These are phyloP conservation scores for Lasioglossum albipes DNA, from an alignment of 1,140 invertebrate genomes.

Conservation along the genomic window DNA sequence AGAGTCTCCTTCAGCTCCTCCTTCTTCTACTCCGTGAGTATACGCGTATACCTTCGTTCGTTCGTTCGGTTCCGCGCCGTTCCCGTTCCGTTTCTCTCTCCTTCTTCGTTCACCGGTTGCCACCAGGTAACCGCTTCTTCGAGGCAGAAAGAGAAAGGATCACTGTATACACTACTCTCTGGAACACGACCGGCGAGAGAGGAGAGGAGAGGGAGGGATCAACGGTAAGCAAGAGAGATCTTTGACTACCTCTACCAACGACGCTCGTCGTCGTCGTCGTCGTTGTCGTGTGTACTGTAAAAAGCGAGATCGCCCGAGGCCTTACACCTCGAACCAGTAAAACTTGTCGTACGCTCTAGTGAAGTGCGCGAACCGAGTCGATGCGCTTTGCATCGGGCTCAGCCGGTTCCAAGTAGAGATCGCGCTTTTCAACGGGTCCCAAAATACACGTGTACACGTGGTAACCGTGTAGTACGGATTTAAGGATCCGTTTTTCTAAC, in stretches of 20 bases:
- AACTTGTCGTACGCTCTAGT: conserved; percentile 75
- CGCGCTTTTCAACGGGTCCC: too few relatives aligned
- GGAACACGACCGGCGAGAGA: too few relatives aligned
- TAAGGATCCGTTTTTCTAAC: too few relatives aligned
- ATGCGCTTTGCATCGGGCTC: not conserved
- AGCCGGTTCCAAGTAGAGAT: too few relatives aligned
- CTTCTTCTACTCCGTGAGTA: conserved; percentile 60
- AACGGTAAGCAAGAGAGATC: conserved; percentile 65
- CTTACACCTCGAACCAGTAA: conserved; percentile 79
- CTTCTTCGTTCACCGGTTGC: conserved; percentile 44
- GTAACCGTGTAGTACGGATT: too few relatives aligned
- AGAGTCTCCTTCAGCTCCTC: conserved; percentile 60
- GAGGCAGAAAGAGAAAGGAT: conserved; percentile 57
- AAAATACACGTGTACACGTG: too few relatives aligned
- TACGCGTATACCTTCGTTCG: conserved; percentile 28
- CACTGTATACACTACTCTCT: not conserved
- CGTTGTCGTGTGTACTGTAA: conserved; percentile 68
- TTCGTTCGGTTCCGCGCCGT: conserved; percentile 65
- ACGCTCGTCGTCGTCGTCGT: not conserved
- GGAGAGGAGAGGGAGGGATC: conserved; percentile 32
- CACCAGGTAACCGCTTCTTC: conserved; percentile 50
- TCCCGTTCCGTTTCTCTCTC: conserved; percentile 63
- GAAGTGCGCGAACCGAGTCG: conserved; percentile 61
- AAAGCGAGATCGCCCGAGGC: conserved; percentile 75
- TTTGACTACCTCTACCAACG: conserved; percentile 69